Conservation (phyloP, 2,113 vertebrate species). For the Tetraodon nigroviridis region DNA sequence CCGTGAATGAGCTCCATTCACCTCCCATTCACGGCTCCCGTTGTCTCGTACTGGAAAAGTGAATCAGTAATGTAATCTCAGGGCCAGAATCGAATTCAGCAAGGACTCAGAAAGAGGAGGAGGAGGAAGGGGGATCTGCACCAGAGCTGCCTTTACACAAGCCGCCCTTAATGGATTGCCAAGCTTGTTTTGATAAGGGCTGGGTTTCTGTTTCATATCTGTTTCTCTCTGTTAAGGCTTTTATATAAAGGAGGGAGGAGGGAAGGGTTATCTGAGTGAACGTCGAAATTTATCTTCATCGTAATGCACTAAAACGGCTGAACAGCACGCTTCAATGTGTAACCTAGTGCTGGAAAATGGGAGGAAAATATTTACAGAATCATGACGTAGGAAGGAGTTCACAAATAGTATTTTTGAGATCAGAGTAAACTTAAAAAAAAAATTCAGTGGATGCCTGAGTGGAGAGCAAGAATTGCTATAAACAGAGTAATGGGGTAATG, state of each 20-base stretch:
- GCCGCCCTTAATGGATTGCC: too few species aligned
- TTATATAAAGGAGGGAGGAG: too few species aligned
- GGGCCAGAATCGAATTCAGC: slow-evolving; percentile 40
- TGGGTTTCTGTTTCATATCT: too few species aligned
- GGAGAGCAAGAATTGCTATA: too few species aligned
- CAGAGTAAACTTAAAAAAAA: too few species aligned
- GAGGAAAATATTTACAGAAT: neutral
- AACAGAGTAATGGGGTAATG: too few species aligned
- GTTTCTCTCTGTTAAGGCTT: too few species aligned
- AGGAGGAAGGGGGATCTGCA: slow-evolving; percentile 12
- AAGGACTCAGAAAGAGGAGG: slow-evolving; percentile 28
- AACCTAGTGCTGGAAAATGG: neutral
- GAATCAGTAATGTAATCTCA: slow-evolving; percentile 36
- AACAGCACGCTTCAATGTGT: slow-evolving; percentile 7
- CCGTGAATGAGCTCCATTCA: slow-evolving; percentile 40
- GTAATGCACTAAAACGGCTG: neutral
- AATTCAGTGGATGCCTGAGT: too few species aligned
- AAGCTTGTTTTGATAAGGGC: too few species aligned
- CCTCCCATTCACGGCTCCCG: slow-evolving; percentile 21
- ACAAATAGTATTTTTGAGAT: neutral
- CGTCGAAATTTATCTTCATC: too few species aligned
- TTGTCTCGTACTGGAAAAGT: slow-evolving; percentile 24
- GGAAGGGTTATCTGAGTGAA: too few species aligned
- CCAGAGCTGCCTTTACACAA: slow-evolving; percentile 22
- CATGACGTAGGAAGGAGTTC: neutral